phyloP scores from a whole-genome alignment of 2,797 vertebrate species.

The Poeciliopsis infans region DNA sequence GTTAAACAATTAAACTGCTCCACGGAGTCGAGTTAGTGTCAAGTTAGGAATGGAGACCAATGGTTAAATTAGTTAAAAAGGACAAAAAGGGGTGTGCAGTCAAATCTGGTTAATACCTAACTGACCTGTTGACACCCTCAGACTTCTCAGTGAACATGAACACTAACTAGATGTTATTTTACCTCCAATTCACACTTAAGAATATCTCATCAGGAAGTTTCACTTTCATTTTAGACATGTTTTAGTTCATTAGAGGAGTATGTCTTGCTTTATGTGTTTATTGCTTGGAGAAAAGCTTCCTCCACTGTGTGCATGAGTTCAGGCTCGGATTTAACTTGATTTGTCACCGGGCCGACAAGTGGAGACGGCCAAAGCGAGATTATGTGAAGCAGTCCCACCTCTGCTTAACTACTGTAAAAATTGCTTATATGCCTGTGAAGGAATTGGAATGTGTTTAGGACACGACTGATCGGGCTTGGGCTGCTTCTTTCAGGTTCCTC shows the following conservation, averaged over 20 bases:
- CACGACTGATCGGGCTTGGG: slow-evolving; percentile 70
- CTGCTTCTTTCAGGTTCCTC: slow-evolving; percentile 44
- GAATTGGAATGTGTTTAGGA: slow-evolving; percentile 83
- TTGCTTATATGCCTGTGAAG: slow-evolving; percentile 86
- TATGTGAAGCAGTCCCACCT: slow-evolving; percentile 83
- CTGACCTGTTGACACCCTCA: slow-evolving; percentile 45
- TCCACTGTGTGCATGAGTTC: slow-evolving; percentile 77
- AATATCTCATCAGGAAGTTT: slow-evolving; percentile 52
- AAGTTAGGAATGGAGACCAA: slow-evolving; percentile 51
- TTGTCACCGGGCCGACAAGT: slow-evolving; percentile 78
- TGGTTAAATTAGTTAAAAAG: slow-evolving; percentile 39
- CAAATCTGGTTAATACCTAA: slow-evolving; percentile 52
- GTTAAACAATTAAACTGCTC: slow-evolving; percentile 68
- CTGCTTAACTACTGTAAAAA: slow-evolving; percentile 85
- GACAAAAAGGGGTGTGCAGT: slow-evolving; percentile 8
- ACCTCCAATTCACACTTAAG: background rate
- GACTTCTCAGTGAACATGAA: slow-evolving; percentile 27
- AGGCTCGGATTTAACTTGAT: slow-evolving; percentile 80
- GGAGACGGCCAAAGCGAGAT: slow-evolving; percentile 78
- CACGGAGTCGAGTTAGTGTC: slow-evolving; percentile 66
- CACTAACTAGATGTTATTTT: background rate
- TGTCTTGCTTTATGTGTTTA: slow-evolving; percentile 67
- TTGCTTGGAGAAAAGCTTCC: slow-evolving; percentile 62
- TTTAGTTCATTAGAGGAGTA: slow-evolving; percentile 42
- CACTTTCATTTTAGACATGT: slow-evolving; percentile 54